Evolutionary conservation across 1,140 invertebrate species (phyloP).

Genomic region (Nomia melanderi): DNA sequence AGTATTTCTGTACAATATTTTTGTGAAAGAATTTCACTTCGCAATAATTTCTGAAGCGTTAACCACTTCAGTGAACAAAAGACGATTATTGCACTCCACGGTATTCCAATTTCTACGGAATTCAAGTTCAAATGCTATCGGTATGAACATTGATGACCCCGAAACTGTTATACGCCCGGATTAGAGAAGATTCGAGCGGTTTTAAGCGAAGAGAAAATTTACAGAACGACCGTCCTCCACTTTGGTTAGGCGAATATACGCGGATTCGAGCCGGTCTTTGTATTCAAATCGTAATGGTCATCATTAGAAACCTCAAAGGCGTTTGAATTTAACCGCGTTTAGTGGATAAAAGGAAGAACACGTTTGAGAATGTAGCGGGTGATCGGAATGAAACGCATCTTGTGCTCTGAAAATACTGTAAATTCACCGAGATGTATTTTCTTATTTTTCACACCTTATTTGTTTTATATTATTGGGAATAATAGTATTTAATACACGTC

Average conservation of each 20-base stretch:
- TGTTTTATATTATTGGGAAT: neutral
- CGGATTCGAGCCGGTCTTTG: neutral
- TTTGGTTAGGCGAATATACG: neutral
- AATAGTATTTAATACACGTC: too few relatives aligned
- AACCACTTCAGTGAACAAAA: too few relatives aligned
- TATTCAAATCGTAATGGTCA: slow-evolving; percentile 16
- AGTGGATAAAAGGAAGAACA: neutral
- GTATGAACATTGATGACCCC: neutral
- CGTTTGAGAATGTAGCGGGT: neutral
- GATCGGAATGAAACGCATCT: neutral
- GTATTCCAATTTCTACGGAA: slow-evolving; percentile 5
- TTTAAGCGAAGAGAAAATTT: neutral
- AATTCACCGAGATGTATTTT: neutral
- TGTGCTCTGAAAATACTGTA: neutral
- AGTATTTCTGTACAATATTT: too few relatives aligned
- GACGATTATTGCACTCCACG: too few relatives aligned
- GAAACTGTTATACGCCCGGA: neutral
- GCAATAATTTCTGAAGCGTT: too few relatives aligned
- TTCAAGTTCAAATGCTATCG: neutral
- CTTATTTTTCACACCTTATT: neutral
- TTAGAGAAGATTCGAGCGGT: neutral
- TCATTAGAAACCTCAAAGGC: slow-evolving; percentile 1
- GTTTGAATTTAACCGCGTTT: slow-evolving; percentile 8
- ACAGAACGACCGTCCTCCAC: neutral
- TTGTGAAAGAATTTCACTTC: too few relatives aligned